Conservation (phyloP, 1,140 invertebrate genomes). For the Musca vetustissima region DNA sequence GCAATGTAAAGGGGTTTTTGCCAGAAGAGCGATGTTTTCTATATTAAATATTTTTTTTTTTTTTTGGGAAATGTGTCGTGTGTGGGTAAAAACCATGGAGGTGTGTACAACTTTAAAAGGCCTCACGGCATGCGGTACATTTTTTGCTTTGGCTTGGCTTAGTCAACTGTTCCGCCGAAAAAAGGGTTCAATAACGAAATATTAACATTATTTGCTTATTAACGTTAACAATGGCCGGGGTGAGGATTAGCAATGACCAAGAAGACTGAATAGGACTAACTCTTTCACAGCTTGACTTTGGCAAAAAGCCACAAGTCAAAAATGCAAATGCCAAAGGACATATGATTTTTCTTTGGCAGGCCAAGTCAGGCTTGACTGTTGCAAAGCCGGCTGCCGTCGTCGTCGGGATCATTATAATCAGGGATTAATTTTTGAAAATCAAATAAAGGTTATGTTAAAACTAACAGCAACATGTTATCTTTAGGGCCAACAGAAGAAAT, state of each 20-base stretch:
- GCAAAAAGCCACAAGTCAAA: conserved; percentile 15
- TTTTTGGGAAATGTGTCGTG: not conserved
- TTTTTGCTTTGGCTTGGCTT: no score
- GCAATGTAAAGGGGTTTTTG: not conserved
- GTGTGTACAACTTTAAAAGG: not conserved
- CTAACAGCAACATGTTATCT: not conserved
- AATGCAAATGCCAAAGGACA: not conserved
- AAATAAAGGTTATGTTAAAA: conserved; percentile 6
- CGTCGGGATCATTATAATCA: not conserved
- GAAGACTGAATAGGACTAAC: not conserved
- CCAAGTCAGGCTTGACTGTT: no score
- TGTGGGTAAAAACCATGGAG: conserved; percentile 17
- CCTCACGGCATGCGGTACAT: no score
- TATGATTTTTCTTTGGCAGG: no score
- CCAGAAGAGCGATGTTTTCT: no score
- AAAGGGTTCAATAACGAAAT: not conserved
- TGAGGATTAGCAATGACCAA: not conserved
- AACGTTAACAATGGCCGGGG: not conserved
- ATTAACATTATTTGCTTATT: conserved; percentile 15
- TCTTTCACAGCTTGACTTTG: conserved; percentile 17
- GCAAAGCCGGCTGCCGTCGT: not conserved
- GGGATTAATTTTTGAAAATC: conserved; percentile 16
- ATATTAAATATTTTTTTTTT: not conserved
- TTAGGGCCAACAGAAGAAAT: not conserved
- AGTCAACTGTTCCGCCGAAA: not conserved